Conservation (phyloP, 2,888 invertebrate genomes). For the Megamerina dolium region DNA sequence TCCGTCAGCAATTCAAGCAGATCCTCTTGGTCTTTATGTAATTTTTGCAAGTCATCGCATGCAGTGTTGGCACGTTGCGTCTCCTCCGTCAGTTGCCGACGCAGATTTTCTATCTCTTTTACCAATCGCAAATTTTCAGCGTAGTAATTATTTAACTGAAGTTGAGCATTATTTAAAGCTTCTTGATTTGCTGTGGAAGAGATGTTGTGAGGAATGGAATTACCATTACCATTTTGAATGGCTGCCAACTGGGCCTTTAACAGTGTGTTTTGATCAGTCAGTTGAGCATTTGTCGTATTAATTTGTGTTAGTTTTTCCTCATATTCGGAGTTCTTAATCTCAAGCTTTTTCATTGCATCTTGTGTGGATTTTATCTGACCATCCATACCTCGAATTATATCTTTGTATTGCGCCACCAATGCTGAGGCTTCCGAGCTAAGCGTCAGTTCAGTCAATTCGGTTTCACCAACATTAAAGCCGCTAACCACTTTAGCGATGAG, state of each 20-base stretch:
- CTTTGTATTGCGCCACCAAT: conserved; percentile 68
- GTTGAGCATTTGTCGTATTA: conserved; percentile 62
- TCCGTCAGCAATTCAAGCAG: conserved; percentile 82
- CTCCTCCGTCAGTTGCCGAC: conserved; percentile 31
- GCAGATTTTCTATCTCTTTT: conserved; percentile 38
- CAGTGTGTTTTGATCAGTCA: conserved; percentile 81
- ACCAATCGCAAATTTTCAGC: conserved; percentile 45
- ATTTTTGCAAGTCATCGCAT: conserved; percentile 55
- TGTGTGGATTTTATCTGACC: conserved; percentile 53
- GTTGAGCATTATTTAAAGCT: conserved; percentile 32
- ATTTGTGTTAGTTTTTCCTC: conserved; percentile 61
- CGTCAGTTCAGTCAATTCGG: conserved; percentile 51
- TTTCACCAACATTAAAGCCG: conserved; percentile 50
- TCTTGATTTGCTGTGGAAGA: conserved; percentile 18
- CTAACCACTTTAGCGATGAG: conserved; percentile 54
- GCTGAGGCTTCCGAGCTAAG: conserved; percentile 47
- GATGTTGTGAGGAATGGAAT: conserved; percentile 4
- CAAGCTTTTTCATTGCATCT: conserved; percentile 31
- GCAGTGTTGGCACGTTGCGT: conserved; percentile 32
- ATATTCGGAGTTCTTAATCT: conserved; percentile 32
- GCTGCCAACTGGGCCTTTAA: conserved; percentile 67
- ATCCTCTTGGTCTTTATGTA: conserved; percentile 90
- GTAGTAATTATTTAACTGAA: conserved; percentile 40
- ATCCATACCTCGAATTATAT: conserved; percentile 87
- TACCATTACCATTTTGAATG: conserved; percentile 11